These are phyloP conservation scores for Magallana ariakensis DNA, from an alignment of 1,140 invertebrate species.

Conservation along the genomic window DNA sequence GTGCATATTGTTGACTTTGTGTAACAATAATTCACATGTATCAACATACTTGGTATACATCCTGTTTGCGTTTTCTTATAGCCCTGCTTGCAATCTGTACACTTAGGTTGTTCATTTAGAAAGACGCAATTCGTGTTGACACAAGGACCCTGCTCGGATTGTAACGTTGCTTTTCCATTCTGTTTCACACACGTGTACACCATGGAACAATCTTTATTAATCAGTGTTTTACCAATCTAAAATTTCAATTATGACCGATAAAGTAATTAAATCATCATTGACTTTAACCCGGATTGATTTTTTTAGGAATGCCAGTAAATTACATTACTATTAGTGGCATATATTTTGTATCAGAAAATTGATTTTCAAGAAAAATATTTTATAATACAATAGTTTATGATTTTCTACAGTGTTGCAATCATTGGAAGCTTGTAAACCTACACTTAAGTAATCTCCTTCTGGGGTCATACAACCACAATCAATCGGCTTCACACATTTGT, in stretches of 20 bases:
- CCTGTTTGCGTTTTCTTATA: neutral
- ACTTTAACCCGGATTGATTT: too few relatives aligned
- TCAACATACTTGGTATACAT: constrained; percentile 1
- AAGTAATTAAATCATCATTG: too few relatives aligned
- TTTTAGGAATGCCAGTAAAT: too few relatives aligned
- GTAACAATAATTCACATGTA: too few relatives aligned
- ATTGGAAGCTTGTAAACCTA: neutral
- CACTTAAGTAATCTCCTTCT: constrained; percentile 29
- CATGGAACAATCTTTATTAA: neutral
- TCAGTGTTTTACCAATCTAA: neutral
- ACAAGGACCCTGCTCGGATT: neutral
- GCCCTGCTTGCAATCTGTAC: neutral
- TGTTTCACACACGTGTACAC: neutral
- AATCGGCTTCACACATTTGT: constrained; percentile 40
- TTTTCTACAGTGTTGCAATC: too few relatives aligned
- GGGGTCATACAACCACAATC: constrained; percentile 40
- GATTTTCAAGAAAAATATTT: too few relatives aligned
- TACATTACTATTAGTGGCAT: too few relatives aligned
- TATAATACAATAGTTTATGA: too few relatives aligned
- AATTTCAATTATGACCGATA: neutral
- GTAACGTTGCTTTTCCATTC: neutral
- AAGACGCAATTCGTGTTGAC: neutral
- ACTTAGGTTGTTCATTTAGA: neutral
- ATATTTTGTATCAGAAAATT: too few relatives aligned
- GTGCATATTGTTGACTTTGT: too few relatives aligned